phyloP scores from a whole-genome alignment of 2,113 vertebrate genomes.

The Gobiocypris rarus region DNA sequence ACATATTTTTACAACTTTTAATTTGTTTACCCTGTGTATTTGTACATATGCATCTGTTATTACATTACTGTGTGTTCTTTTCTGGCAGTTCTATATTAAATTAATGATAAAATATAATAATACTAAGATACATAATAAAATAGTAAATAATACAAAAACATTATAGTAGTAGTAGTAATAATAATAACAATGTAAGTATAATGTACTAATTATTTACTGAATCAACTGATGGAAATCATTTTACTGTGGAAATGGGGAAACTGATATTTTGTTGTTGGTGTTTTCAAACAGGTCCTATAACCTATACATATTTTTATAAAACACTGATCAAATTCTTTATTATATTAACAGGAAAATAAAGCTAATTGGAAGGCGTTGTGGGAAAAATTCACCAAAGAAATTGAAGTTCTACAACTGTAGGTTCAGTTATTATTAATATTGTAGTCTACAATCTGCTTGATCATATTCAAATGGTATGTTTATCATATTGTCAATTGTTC shows the following conservation, averaged over 20 bases:
- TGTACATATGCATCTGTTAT: too few species aligned
- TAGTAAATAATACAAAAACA: neutral
- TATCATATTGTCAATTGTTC: neutral
- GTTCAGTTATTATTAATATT: conserved; percentile 42
- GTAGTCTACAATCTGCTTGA: neutral
- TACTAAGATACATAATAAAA: too few species aligned
- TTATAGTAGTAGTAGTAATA: neutral
- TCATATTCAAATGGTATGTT: neutral
- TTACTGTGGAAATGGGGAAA: conserved; percentile 71
- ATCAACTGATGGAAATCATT: neutral
- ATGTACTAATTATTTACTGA: neutral
- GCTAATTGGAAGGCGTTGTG: conserved; percentile 70
- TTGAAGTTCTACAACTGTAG: conserved; percentile 77
- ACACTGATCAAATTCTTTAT: neutral
- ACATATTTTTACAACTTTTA: too few species aligned
- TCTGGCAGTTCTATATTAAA: too few species aligned
- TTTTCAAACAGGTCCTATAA: conserved; percentile 75
- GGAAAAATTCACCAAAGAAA: conserved; percentile 77
- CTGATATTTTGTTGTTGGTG: conserved; percentile 43
- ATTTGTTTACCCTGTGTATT: too few species aligned
- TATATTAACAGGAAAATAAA: conserved; percentile 55
- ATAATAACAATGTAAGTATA: neutral
- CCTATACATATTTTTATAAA: neutral
- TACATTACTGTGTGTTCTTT: too few species aligned
- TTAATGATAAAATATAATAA: too few species aligned